These are phyloP conservation scores for Nomia melanderi DNA, from an alignment of 1,140 invertebrate genomes.

Conservation along the genomic window DNA sequence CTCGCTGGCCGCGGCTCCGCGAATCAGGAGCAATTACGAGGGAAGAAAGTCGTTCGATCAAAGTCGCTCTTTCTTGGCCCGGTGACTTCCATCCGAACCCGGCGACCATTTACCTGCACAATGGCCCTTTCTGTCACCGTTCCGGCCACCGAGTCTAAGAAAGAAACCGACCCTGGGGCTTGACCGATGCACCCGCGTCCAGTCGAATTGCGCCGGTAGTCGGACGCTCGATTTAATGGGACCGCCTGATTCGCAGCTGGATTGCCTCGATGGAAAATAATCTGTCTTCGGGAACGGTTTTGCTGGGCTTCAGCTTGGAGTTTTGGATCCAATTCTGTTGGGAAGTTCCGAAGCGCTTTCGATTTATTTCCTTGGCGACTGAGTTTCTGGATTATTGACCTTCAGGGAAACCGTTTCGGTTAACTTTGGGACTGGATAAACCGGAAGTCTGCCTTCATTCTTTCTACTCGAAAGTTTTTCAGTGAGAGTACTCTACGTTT, in stretches of 20 bases:
- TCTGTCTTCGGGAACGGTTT: neutral
- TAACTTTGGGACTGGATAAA: too few species aligned
- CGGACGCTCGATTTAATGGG: neutral
- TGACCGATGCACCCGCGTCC: neutral
- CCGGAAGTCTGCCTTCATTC: too few species aligned
- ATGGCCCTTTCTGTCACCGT: conserved; percentile 19
- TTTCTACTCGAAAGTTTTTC: too few species aligned
- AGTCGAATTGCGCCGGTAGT: neutral
- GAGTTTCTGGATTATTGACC: too few species aligned
- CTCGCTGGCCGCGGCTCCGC: neutral
- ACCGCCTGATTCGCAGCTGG: neutral
- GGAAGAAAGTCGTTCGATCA: conserved; percentile 62
- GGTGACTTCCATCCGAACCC: neutral
- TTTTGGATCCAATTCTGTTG: too few species aligned
- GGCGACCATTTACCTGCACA: conserved; percentile 24
- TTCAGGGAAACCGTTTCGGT: too few species aligned
- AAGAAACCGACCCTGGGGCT: neutral
- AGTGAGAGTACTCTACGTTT: too few species aligned
- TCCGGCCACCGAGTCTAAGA: neutral
- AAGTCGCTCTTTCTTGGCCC: conserved; percentile 49
- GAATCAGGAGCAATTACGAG: conserved; percentile 41
- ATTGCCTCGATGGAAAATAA: neutral
- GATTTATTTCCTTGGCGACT: too few species aligned
- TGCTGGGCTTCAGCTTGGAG: too few species aligned
- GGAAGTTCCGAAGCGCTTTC: too few species aligned